Conservation (phyloP, 2,888 invertebrate genomes). For the Monoplex corrugatus region DNA sequence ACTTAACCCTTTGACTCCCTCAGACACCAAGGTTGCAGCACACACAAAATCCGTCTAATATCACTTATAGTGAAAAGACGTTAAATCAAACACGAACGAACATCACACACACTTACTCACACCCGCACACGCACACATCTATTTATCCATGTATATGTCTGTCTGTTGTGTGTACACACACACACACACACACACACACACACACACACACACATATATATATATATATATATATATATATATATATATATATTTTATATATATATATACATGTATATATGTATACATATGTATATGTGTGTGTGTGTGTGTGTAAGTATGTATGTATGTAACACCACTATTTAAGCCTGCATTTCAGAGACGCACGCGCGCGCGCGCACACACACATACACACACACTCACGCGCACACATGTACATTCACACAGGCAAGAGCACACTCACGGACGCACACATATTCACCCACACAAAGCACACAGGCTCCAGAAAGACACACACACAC, state of each 20-base stretch:
- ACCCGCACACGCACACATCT: background rate
- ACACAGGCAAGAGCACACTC: background rate
- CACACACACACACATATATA: background rate
- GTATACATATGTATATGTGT: background rate
- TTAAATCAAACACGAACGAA: too few relatives aligned
- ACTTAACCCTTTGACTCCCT: too few relatives aligned
- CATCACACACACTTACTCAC: too few relatives aligned
- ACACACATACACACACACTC: background rate
- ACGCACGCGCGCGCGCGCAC: background rate
- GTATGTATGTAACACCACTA: background rate
- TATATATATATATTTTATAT: background rate
- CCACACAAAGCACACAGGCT: too few relatives aligned
- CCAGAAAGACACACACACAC: background rate
- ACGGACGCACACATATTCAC: constrained; percentile 1
- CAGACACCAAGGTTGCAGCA: too few relatives aligned
- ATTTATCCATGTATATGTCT: background rate
- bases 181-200: too few relatives aligned
- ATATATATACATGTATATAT: background rate
- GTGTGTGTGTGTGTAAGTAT: constrained; percentile 4
- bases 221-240: background rate
- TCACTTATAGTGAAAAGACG: too few relatives aligned
- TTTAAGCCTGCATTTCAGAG: background rate
- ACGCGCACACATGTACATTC: background rate
- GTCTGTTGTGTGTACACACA: background rate
- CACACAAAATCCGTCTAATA: too few relatives aligned